Percentiles rank a stretch among this genome's conserved stretches.
Evolutionary conservation across 2,888 invertebrate genomes (phyloP).

Genomic region (Aproaerema taeniolella): DNA sequence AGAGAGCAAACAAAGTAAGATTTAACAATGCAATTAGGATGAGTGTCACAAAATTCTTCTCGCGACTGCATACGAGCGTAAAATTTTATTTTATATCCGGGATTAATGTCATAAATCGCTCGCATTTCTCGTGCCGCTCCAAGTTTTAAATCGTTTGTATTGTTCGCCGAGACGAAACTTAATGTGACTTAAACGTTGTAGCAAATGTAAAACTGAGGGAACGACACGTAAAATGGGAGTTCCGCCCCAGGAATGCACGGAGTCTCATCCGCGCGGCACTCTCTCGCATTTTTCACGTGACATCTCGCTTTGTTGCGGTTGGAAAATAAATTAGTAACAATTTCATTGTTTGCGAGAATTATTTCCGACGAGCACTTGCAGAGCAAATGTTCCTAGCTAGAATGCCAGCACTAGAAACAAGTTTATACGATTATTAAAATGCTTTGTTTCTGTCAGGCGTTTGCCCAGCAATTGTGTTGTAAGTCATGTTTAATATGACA

Average conservation of each 20-base stretch:
- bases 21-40: too few species aligned
- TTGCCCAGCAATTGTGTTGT: too few species aligned
- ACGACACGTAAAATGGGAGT: slow-evolving; percentile 46
- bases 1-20: too few species aligned
- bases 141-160: slow-evolving; percentile 61
- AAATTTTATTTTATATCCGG: slow-evolving; percentile 57
- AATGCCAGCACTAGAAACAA: slow-evolving; percentile 17
- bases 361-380: slow-evolving; percentile 37
- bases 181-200: slow-evolving; percentile 62
- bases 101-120: slow-evolving; percentile 62
- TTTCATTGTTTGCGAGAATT: slow-evolving; percentile 73
- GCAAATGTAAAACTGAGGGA: slow-evolving; percentile 56
- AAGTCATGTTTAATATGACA: too few species aligned
- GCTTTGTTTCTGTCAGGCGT: slow-evolving; percentile 12
- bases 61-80: slow-evolving; percentile 43
- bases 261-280: slow-evolving; percentile 49
- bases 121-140: slow-evolving; percentile 40
- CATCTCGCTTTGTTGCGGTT: slow-evolving; percentile 74
- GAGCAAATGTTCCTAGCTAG: slow-evolving; percentile 11
- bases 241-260: slow-evolving; percentile 58
- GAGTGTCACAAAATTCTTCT: slow-evolving; percentile 42
- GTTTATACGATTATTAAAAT: slow-evolving; percentile 20
- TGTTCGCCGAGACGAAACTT: slow-evolving; percentile 55
- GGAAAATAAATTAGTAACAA: slow-evolving; percentile 76
- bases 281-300: slow-evolving; percentile 72